phyloP scores from a whole-genome alignment of 2,797 vertebrate species.

The Labroides dimidiatus region DNA sequence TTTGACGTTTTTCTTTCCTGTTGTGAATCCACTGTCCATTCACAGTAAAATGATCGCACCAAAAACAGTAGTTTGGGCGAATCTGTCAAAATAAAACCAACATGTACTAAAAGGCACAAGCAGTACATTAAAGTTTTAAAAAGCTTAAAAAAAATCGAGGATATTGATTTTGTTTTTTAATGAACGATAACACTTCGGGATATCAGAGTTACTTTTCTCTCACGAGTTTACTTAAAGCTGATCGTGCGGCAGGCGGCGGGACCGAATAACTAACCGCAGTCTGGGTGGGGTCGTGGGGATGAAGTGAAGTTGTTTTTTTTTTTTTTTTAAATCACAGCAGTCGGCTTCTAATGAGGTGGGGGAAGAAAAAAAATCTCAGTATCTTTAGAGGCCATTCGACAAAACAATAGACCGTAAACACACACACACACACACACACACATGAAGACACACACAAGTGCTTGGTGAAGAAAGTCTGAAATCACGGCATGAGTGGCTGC shows the following conservation, averaged over 20 bases:
- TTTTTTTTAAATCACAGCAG: conserved; percentile 67
- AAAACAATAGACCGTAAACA: conserved; percentile 82
- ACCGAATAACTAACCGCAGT: conserved; percentile 32
- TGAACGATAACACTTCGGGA: too few relatives aligned
- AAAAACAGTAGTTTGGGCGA: too few relatives aligned
- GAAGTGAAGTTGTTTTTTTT: conserved; percentile 48
- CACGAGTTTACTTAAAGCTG: conserved; percentile 16
- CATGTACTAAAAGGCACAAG: too few relatives aligned
- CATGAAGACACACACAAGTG: conserved; percentile 40
- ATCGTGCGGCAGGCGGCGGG: conserved; percentile 48
- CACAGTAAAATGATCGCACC: too few relatives aligned
- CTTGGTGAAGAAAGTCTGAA: conserved; percentile 79
- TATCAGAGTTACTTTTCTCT: neutral
- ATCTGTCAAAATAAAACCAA: too few relatives aligned
- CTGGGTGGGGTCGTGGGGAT: conserved; percentile 42
- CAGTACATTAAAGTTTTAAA: too few relatives aligned
- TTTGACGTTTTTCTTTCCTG: too few relatives aligned
- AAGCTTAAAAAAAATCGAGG: too few relatives aligned
- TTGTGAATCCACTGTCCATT: too few relatives aligned
- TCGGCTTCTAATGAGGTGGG: conserved; percentile 71
- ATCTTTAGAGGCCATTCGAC: conserved; percentile 81
- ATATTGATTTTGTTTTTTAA: too few relatives aligned
- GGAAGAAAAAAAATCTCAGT: conserved; percentile 58
- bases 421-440: conserved; percentile 6
- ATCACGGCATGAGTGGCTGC: conserved; percentile 86